Conservation (phyloP, 2,888 invertebrate species). For the Dynastes tityus region DNA sequence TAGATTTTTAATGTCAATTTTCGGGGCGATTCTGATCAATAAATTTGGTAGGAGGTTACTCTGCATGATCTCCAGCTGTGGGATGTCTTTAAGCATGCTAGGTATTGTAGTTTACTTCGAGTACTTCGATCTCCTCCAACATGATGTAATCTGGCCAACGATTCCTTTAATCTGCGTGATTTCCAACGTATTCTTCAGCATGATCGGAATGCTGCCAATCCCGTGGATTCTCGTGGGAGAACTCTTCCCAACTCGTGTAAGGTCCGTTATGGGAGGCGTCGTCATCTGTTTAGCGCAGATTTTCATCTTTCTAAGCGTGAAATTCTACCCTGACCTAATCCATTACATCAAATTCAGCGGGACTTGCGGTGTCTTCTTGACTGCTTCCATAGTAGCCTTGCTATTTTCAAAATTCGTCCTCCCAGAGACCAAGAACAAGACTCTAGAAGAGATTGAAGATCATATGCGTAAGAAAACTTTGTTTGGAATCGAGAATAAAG, state of each 20-base stretch:
- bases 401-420: conserved; percentile 76
- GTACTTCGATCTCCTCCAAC: conserved; percentile 65
- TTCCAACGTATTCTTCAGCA: conserved; percentile 81
- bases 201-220: conserved; percentile 82
- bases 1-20: conserved; percentile 78
- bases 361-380: conserved; percentile 77
- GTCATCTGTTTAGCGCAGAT: conserved; percentile 81
- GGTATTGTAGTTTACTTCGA: conserved; percentile 64
- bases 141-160: conserved; percentile 29
- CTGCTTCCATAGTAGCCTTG: conserved; percentile 76
- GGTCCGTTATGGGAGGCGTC: conserved; percentile 81
- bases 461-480: conserved; percentile 73
- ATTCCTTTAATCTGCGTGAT: conserved; percentile 74
- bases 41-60: conserved; percentile 77
- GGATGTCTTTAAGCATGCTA: conserved; percentile 78
- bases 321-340: conserved; percentile 79
- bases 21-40: conserved; percentile 79
- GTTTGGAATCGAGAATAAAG: conserved; percentile 55
- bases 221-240: conserved; percentile 86
- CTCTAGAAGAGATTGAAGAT: conserved; percentile 79
- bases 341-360: conserved; percentile 75
- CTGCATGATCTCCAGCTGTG: conserved; percentile 77
- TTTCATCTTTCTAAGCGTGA: conserved; percentile 81
- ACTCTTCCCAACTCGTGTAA: conserved; percentile 78
- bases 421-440: conserved; percentile 81